Percentiles rank a stretch among this genome's conserved stretches.
These are phyloP conservation scores for Petrolisthes cinctipes DNA, from an alignment of 2,888 invertebrate genomes.

Conservation along the genomic window DNA sequence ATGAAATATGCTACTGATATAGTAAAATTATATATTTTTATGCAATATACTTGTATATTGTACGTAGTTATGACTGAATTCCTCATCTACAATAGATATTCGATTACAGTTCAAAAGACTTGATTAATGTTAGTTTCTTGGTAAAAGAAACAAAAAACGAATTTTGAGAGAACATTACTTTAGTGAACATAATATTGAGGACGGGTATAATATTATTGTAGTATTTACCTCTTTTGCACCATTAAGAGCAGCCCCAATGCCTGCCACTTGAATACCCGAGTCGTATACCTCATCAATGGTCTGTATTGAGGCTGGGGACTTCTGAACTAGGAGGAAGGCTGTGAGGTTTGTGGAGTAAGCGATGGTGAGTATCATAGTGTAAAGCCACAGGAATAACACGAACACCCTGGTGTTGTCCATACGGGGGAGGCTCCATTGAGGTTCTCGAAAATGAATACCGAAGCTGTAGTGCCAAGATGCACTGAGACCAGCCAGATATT, in stretches of 20 bases:
- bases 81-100: too few relatives aligned
- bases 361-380: slow-evolving; percentile 52
- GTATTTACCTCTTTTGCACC: too few relatives aligned
- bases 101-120: too few relatives aligned
- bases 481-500: neutral
- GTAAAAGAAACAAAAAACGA: too few relatives aligned
- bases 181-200: too few relatives aligned
- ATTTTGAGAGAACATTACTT: too few relatives aligned
- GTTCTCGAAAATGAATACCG: slow-evolving; percentile 19
- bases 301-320: slow-evolving; percentile 47
- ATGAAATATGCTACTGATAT: neutral
- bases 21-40: too few relatives aligned
- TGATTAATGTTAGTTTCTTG: too few relatives aligned
- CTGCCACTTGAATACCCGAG: slow-evolving; percentile 47
- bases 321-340: slow-evolving; percentile 66
- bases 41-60: too few relatives aligned
- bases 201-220: neutral
- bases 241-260: neutral
- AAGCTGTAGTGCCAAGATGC: slow-evolving; percentile 22
- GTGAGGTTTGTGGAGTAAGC: slow-evolving; percentile 66
- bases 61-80: too few relatives aligned
- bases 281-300: slow-evolving; percentile 57
- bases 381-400: slow-evolving; percentile 48
- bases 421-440: slow-evolving; percentile 1
- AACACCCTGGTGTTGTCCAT: slow-evolving; percentile 25